Conservation (phyloP, 2,797 vertebrate species). For the Poeciliopsis infans region DNA sequence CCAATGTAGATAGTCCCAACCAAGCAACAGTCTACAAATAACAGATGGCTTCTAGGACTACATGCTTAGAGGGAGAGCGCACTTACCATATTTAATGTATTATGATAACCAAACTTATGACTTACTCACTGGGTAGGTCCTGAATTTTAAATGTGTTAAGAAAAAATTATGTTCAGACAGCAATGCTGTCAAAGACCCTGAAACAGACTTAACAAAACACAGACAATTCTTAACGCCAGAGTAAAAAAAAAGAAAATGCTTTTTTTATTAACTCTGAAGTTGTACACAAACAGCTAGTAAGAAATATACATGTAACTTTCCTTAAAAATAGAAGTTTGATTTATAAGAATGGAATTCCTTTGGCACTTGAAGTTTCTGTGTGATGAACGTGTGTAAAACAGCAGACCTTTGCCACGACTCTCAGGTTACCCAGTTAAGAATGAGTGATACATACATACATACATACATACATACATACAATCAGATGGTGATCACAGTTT, state of each 20-base stretch:
- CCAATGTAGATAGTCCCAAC: too few species aligned
- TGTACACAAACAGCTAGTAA: slow-evolving; percentile 55
- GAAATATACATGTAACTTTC: slow-evolving; percentile 49
- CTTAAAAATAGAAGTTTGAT: slow-evolving; percentile 4
- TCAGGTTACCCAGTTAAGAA: not conserved
- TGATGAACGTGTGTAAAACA: not conserved
- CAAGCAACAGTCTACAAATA: too few species aligned
- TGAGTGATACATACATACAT: not conserved
- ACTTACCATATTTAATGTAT: too few species aligned
- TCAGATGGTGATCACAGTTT: not conserved
- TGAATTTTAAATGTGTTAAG: not conserved
- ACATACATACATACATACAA: not conserved
- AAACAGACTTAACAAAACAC: not conserved
- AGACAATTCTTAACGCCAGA: not conserved
- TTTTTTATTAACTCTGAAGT: slow-evolving; percentile 60
- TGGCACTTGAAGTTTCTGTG: slow-evolving; percentile 50
- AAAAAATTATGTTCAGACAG: not conserved
- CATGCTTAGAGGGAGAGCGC: too few species aligned
- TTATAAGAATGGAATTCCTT: slow-evolving; percentile 34
- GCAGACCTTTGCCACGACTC: not conserved
- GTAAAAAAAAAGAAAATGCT: slow-evolving; percentile 20
- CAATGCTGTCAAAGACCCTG: not conserved
- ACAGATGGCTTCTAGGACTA: too few species aligned
- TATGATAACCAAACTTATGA: too few species aligned
- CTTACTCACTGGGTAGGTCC: not conserved